Evolutionary conservation across 2,797 vertebrate species (phyloP), one percentile per base, ranked within the genome.

Genomic region (Sebastes taczanowskii): DNA sequence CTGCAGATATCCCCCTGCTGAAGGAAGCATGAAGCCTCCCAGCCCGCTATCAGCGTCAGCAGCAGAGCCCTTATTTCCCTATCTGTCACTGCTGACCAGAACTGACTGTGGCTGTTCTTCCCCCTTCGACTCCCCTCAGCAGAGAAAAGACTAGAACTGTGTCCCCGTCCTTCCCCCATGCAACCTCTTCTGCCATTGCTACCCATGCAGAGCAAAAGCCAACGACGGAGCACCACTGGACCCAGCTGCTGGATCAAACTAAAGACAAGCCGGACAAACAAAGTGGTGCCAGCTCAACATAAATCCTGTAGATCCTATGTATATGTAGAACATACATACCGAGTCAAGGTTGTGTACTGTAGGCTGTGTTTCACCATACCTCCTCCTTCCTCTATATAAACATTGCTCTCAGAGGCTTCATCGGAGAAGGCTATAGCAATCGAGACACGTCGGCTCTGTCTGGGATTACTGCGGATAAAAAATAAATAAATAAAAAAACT

Each of bases 11-110:
- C 91, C 98, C 98, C 29, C 95, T 99, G 92, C 68, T 99, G 94
- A 99, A 99, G 95, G 98, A 99, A 97, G 97, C 98, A 91, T 99
- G 97, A 99, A 95, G 84, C 88, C 92, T 91, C 84, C 92, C 91
- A 79, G 79, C 78, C 91, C 84, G 77, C 92, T 90, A 61, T 88
- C 83, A 81, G 81, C 82, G 66, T 81, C 89, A 85, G 79, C 88
- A 77, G 81, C 78, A 74, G 73, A 88, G 30, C 77, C 73, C 80
- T 71, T 62, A 20, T 77, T 67, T 78, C 83, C 83, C 75, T 56
- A 53, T 90, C 80, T 87, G 69, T 85, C 78, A 73, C 86, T 88
- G 93, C 91, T 92, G 91, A 92, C 88, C 86, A 85, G 93, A 89
- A 93, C 92, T 87, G 91, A 93, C 92, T 92, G 88, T 88, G 89